A percentile compares a stretch with the other conserved stretches of the same genome.
Conservation (phyloP, 2,888 invertebrate species). For the Priocnemis perturbator region DNA sequence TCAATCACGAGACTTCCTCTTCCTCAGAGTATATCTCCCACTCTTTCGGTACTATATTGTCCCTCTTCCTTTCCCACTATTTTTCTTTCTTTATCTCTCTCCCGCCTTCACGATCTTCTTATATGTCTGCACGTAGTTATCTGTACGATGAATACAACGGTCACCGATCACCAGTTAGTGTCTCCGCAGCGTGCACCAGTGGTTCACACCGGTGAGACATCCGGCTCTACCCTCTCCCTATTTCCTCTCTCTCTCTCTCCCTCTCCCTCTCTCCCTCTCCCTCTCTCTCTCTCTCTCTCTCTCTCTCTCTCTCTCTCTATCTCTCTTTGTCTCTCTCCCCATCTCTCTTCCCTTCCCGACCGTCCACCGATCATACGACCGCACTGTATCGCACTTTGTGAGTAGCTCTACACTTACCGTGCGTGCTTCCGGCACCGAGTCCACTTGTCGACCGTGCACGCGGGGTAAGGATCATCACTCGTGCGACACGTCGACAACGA, state of each 20-base stretch:
- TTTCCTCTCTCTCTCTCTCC: conserved; percentile 13
- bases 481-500: background rate
- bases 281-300: conserved; percentile 1
- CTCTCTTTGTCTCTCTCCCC: conserved; percentile 24
- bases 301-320: conserved; percentile 6
- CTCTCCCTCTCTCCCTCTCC: conserved; percentile 1
- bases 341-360: background rate
- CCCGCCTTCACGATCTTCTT: background rate
- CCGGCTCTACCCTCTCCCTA: conserved; percentile 15
- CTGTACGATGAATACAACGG: background rate
- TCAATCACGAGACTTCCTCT: conserved; percentile 28
- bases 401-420: too few relatives aligned
- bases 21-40: conserved; percentile 8
- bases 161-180: background rate
- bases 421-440: too few relatives aligned
- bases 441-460: background rate
- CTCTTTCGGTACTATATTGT: background rate
- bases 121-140: background rate
- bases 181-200: too few relatives aligned
- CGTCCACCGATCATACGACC: conserved; percentile 2
- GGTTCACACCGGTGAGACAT: too few relatives aligned
- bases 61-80: background rate
- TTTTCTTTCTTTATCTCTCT: conserved; percentile 4
- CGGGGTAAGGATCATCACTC: background rate
- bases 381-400: too few relatives aligned